Evolutionary conservation across 1,140 invertebrate genomes (phyloP).

Genomic region (Lordiphosa clarofinis): DNA sequence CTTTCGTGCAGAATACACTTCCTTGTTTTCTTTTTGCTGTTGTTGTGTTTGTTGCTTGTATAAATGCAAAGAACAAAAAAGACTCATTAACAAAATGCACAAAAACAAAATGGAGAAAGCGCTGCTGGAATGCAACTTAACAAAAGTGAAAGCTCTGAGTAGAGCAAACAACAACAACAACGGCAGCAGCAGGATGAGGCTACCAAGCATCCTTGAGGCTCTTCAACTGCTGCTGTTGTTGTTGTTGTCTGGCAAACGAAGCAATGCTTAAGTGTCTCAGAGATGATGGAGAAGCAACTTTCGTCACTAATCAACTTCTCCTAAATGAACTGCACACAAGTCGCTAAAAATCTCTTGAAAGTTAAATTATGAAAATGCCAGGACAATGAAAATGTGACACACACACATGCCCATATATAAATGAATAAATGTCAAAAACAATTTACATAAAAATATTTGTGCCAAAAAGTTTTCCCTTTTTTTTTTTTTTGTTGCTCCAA

Average conservation of each 20-base stretch:
- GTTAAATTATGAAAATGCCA: conserved; percentile 72
- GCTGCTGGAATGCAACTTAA: conserved; percentile 18
- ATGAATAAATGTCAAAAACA: conserved; percentile 72
- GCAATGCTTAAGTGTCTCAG: conserved; percentile 1
- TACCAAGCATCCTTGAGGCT: conserved; percentile 40
- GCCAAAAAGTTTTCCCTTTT: conserved; percentile 60
- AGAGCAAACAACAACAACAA: conserved; percentile 22
- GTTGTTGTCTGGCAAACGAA: conserved; percentile 12
- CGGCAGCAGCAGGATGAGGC: background rate
- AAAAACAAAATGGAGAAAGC: conserved; percentile 10
- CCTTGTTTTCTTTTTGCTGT: too few species aligned
- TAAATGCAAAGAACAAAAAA: conserved; percentile 14
- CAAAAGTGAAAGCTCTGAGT: conserved; percentile 11
- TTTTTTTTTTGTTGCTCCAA: conserved; percentile 20
- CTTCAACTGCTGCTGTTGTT: conserved; percentile 24
- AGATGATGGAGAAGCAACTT: conserved; percentile 23
- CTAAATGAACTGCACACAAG: conserved; percentile 37
- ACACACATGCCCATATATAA: conserved; percentile 36
- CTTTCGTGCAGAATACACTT: too few species aligned
- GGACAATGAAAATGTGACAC: conserved; percentile 35
- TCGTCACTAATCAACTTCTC: conserved; percentile 49
- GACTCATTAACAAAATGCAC: conserved; percentile 59
- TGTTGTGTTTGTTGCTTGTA: background rate
- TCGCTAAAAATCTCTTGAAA: conserved; percentile 34
- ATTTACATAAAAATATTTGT: conserved; percentile 76